Percentiles rank a stretch among this genome's conserved stretches.
Conservation (phyloP, 30 jellyfish, hydroid and myxozoan genomes). For the Catostylus mosaicus region DNA sequence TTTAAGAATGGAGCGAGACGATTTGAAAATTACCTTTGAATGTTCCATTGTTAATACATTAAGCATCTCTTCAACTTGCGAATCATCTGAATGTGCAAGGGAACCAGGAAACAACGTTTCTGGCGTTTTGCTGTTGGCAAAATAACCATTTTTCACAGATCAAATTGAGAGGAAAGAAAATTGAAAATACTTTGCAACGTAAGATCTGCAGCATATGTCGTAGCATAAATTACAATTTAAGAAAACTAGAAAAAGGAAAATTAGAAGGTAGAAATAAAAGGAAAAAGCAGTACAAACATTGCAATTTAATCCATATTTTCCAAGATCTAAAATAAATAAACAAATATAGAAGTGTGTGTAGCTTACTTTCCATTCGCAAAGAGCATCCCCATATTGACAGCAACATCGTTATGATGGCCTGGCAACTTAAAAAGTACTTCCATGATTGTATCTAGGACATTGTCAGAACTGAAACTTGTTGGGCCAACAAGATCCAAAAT, state of each 20-base stretch:
- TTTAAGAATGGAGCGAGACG: too few relatives aligned
- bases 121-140: conserved; percentile 44
- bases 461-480: conserved; percentile 75
- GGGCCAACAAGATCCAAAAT: conserved; percentile 92
- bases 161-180: too few relatives aligned
- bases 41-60: conserved; percentile 61
- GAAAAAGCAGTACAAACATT: too few relatives aligned
- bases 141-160: too few relatives aligned
- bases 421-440: conserved; percentile 76
- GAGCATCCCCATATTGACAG: conserved; percentile 69
- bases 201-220: too few relatives aligned
- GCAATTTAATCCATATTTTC: too few relatives aligned
- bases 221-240: too few relatives aligned
- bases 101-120: conserved; percentile 89
- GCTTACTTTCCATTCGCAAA: conserved; percentile 92
- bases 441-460: conserved; percentile 68
- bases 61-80: conserved; percentile 41
- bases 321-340: background rate
- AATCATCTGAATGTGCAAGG: conserved; percentile 73
- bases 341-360: too few relatives aligned
- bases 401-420: conserved; percentile 90
- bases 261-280: too few relatives aligned
- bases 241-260: too few relatives aligned
- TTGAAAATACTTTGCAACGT: too few relatives aligned
- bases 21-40: conserved; percentile 41